These are phyloP conservation scores for Rosalia funebris DNA, from an alignment of 2,888 invertebrate species.

Conservation along the genomic window DNA sequence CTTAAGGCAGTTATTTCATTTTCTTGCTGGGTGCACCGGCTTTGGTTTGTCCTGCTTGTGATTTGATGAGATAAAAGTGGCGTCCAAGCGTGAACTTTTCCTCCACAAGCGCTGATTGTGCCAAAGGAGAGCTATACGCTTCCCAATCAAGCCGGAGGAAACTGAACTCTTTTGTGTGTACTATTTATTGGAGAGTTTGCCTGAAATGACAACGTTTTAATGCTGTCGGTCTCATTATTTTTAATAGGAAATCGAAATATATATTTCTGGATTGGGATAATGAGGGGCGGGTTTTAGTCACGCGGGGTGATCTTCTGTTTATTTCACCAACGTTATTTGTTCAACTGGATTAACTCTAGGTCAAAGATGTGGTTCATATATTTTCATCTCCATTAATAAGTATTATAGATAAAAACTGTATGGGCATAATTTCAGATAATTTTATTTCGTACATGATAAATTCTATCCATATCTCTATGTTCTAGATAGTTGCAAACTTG, in stretches of 20 bases:
- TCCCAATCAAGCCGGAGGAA: constrained; percentile 7
- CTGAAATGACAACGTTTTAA: background rate
- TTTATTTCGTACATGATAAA: no score
- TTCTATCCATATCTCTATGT: no score
- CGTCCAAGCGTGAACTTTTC: constrained; percentile 54
- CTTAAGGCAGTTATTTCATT: constrained; percentile 54
- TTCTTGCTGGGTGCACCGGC: constrained; percentile 56
- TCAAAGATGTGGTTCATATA: no score
- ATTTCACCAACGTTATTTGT: no score
- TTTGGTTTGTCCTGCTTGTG: constrained; percentile 52
- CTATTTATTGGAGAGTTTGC: constrained; percentile 1
- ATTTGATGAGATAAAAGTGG: constrained; percentile 57
- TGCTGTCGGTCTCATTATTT: background rate
- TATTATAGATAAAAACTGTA: no score
- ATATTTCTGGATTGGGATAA: background rate
- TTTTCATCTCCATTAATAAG: no score
- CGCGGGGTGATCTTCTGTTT: background rate
- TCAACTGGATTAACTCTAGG: no score
- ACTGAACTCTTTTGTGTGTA: constrained; percentile 1
- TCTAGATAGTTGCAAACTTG: no score
- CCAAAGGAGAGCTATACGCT: constrained; percentile 32
- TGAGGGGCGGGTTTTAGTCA: background rate
- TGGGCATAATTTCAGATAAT: no score
- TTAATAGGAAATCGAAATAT: background rate
- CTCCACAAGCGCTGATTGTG: constrained; percentile 47